Conservation (phyloP, 2,113 vertebrate genomes). For the Raja brachyura region DNA sequence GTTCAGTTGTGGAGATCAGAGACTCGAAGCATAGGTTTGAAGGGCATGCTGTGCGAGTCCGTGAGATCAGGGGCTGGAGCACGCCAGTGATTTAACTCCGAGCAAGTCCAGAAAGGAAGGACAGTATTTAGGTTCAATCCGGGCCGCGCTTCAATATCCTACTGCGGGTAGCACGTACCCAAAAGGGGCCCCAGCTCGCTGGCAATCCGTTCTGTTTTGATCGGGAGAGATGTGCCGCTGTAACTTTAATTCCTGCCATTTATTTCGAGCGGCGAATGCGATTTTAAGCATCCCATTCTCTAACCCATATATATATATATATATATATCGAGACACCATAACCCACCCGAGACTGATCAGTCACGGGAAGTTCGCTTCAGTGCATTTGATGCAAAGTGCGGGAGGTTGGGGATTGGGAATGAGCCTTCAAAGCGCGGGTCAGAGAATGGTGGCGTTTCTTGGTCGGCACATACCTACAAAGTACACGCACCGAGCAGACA, state of each 20-base stretch:
- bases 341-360: too few species aligned
- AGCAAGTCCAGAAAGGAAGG: background rate
- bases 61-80: background rate
- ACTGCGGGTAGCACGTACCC: constrained; percentile 34
- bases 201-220: constrained; percentile 3
- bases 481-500: background rate
- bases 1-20: background rate
- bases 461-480: background rate
- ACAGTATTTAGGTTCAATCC: background rate
- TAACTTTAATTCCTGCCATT: background rate
- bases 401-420: background rate
- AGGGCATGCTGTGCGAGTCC: background rate
- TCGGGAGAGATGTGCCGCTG: background rate
- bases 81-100: background rate
- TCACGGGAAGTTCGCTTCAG: background rate
- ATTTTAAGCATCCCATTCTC: too few species aligned
- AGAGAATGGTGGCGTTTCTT: background rate
- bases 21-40: background rate
- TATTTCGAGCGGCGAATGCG: background rate
- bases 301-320: too few species aligned
- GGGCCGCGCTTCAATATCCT: constrained; percentile 10
- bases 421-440: background rate
- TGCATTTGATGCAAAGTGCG: background rate
- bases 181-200: constrained; percentile 3
- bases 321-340: too few species aligned